phyloP scores from a whole-genome alignment of 2,888 invertebrate species.

The Nipponacmea schrenckii region DNA sequence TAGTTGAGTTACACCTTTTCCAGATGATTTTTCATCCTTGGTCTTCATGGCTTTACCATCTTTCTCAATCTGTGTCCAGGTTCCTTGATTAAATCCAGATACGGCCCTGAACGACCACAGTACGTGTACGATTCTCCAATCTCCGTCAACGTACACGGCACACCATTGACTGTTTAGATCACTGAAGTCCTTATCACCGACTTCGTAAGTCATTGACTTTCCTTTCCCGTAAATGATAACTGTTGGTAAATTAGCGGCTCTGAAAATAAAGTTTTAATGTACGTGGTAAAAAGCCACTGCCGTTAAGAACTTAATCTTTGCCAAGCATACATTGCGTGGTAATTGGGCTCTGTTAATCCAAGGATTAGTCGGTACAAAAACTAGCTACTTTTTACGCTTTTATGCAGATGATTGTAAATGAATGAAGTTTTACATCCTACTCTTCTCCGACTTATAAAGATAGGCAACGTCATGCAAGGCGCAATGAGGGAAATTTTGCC shows the following conservation, averaged over 20 bases:
- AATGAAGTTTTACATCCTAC: no score
- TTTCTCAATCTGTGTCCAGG: constrained; percentile 32
- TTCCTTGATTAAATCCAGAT: constrained; percentile 23
- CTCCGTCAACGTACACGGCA: constrained; percentile 35
- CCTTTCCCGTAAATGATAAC: constrained; percentile 37
- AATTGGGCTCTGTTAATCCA: no score
- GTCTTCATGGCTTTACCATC: constrained; percentile 15
- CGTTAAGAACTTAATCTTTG: no score
- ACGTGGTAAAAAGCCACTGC: no score
- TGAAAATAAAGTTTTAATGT: constrained; percentile 16
- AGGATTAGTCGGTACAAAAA: no score
- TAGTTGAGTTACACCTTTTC: constrained; percentile 18
- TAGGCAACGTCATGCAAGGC: no score
- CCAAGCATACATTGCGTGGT: no score
- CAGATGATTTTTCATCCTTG: constrained; percentile 11
- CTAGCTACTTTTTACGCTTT: no score
- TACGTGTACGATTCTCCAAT: constrained; percentile 42
- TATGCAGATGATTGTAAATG: no score
- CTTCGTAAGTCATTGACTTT: constrained; percentile 41
- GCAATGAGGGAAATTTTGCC: no score
- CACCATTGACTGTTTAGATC: constrained; percentile 41
- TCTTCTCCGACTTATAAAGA: no score
- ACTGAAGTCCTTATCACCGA: constrained; percentile 32
- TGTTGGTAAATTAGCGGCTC: constrained; percentile 35
- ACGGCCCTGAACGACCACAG: constrained; percentile 40